Percentiles rank a stretch among this genome's conserved stretches.
Conservation (phyloP, 2,888 invertebrate genomes). For the Gastrophysa polygoni region DNA sequence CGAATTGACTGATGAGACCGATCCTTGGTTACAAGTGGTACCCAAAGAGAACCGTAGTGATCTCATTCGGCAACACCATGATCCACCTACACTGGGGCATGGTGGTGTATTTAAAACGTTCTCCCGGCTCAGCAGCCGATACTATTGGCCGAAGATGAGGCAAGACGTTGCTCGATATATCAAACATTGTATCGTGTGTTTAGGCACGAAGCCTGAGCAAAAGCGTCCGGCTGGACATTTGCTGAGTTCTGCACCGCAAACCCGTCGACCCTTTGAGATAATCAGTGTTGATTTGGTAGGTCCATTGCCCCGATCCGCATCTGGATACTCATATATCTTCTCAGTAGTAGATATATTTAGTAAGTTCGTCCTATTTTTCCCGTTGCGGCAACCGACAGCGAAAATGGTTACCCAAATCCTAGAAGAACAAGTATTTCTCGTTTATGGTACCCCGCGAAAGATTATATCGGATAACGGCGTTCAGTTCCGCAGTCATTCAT, state of each 20-base stretch:
- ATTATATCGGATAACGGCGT: too few relatives aligned
- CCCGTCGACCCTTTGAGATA: conserved; percentile 19
- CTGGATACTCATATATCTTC: too few relatives aligned
- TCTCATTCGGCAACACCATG: conserved; percentile 14
- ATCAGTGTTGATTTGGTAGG: conserved; percentile 32
- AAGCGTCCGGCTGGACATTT: neutral
- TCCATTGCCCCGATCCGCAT: too few relatives aligned
- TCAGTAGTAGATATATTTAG: too few relatives aligned
- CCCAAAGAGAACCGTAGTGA: conserved; percentile 11
- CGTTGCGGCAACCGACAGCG: too few relatives aligned
- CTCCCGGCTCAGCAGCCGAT: too few relatives aligned
- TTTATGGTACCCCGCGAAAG: too few relatives aligned
- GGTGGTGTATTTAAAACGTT: conserved; percentile 16
- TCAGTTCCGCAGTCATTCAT: too few relatives aligned
- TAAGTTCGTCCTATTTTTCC: too few relatives aligned
- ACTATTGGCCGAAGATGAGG: conserved; percentile 40
- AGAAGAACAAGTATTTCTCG: too few relatives aligned
- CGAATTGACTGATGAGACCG: neutral
- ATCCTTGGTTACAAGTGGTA: conserved; percentile 17
- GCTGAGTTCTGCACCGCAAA: neutral
- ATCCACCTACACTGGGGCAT: conserved; percentile 19
- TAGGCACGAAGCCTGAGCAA: conserved; percentile 29
- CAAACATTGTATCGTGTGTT: too few relatives aligned
- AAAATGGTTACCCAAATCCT: too few relatives aligned
- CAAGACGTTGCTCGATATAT: conserved; percentile 34